phyloP scores from a whole-genome alignment of 2,888 invertebrate species.

The Leucophenga maculata region DNA sequence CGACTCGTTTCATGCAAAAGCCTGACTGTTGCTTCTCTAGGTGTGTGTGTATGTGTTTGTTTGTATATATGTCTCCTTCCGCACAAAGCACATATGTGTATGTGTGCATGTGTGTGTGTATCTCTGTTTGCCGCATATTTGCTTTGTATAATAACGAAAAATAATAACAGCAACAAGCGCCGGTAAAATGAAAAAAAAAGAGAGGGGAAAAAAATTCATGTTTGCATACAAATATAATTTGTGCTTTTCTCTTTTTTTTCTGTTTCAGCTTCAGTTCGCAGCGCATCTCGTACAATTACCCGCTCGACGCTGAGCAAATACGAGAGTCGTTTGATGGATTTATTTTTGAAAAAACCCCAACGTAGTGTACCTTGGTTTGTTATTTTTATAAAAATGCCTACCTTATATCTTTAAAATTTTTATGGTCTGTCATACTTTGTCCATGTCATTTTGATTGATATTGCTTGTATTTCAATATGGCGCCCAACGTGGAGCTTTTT shows the following conservation, averaged over 20 bases:
- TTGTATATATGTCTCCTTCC: not conserved
- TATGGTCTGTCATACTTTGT: too few species aligned
- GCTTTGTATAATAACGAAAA: slow-evolving; percentile 15
- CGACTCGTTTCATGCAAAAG: not conserved
- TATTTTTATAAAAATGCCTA: too few species aligned
- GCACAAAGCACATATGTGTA: not conserved
- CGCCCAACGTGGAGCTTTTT: too few species aligned
- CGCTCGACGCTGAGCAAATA: not conserved
- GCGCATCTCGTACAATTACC: not conserved
- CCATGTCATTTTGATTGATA: too few species aligned
- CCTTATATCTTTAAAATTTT: too few species aligned
- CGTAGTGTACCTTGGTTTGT: too few species aligned
- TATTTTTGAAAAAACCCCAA: too few species aligned
- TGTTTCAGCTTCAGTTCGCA: not conserved
- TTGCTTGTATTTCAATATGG: too few species aligned
- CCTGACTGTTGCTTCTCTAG: slow-evolving; percentile 1
- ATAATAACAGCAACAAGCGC: not conserved
- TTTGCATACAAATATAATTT: slow-evolving; percentile 24
- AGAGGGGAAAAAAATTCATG: slow-evolving; percentile 2
- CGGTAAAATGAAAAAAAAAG: not conserved
- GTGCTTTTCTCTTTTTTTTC: slow-evolving; percentile 10
- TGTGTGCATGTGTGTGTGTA: slow-evolving; percentile 14
- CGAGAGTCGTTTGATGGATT: too few species aligned
- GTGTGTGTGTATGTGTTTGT: slow-evolving; percentile 45
- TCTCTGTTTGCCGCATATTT: slow-evolving; percentile 15